phyloP scores from a whole-genome alignment of 2,113 vertebrate species.

The Eclectus roratus region DNA sequence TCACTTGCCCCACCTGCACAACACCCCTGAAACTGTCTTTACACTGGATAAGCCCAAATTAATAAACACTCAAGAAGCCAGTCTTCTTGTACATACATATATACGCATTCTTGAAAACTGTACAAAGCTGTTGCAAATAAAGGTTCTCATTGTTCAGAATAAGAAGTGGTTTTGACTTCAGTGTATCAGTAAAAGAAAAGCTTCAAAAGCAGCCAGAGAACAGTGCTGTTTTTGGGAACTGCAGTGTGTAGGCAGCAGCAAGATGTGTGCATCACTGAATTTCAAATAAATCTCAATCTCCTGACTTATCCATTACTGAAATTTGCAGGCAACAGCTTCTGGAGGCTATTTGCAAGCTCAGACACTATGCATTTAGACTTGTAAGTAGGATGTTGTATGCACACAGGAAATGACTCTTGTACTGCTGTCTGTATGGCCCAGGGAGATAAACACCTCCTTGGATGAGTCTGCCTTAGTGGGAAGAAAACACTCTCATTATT shows the following conservation, averaged over 20 bases:
- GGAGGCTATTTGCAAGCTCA: background rate
- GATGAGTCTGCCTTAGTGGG: background rate
- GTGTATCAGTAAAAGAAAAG: background rate
- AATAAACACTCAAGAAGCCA: background rate
- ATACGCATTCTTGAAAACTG: background rate
- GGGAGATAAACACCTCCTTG: background rate
- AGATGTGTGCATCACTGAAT: background rate
- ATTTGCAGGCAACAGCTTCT: background rate
- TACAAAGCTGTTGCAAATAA: background rate
- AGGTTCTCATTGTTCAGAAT: background rate
- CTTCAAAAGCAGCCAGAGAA: background rate
- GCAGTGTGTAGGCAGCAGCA: background rate
- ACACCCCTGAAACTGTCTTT: background rate
- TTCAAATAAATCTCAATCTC: background rate
- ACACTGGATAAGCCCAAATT: background rate
- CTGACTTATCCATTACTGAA: background rate
- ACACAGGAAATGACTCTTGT: slow-evolving; percentile 3
- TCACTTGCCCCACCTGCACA: background rate
- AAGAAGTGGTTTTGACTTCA: background rate
- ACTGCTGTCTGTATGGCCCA: background rate
- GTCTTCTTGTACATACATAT: background rate
- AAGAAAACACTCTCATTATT: background rate
- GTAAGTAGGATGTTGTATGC: background rate
- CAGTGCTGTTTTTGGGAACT: background rate
- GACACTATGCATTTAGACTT: background rate